phyloP scores from a whole-genome alignment of 2,797 vertebrate genomes.

The Sebastes flavidus region DNA sequence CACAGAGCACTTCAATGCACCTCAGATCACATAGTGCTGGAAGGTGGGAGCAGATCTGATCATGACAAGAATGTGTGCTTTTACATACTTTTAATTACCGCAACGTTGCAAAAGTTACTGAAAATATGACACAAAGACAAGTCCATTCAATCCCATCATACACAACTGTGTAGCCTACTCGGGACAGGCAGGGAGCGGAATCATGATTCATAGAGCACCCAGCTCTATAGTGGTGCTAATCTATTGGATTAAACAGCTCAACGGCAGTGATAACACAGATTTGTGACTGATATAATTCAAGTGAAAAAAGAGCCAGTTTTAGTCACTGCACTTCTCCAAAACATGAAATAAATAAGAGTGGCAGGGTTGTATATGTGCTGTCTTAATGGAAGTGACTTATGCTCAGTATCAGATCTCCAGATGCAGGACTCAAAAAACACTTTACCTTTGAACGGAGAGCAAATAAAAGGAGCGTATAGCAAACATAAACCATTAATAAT shows the following conservation, averaged over 20 bases:
- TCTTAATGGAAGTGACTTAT: slow-evolving; percentile 44
- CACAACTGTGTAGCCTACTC: background rate
- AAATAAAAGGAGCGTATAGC: slow-evolving; percentile 23
- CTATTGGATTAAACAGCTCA: slow-evolving; percentile 28
- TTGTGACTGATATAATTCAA: slow-evolving; percentile 16
- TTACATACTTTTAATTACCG: slow-evolving; percentile 9
- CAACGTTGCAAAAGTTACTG: slow-evolving; percentile 2
- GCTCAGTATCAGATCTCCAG: slow-evolving; percentile 29
- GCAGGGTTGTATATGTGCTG: background rate
- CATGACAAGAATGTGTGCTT: slow-evolving; percentile 38
- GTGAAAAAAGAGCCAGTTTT: background rate
- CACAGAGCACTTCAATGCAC: slow-evolving; percentile 47
- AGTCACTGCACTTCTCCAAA: background rate
- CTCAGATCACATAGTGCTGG: slow-evolving; percentile 33
- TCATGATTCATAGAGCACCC: slow-evolving; percentile 1
- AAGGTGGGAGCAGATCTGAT: slow-evolving; percentile 9
- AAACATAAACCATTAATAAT: slow-evolving; percentile 24
- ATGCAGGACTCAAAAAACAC: slow-evolving; percentile 5
- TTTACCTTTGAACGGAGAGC: background rate
- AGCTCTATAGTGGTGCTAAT: slow-evolving; percentile 8
- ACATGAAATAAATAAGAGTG: slow-evolving; percentile 16
- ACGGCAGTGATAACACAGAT: slow-evolving; percentile 1
- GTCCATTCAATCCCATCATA: background rate
- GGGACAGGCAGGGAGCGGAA: background rate
- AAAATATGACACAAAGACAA: slow-evolving; percentile 10